Percentiles rank a stretch among this genome's conserved stretches.
These are phyloP conservation scores for Tyria jacobaeae DNA, from an alignment of 2,888 invertebrate genomes.

Conservation along the genomic window DNA sequence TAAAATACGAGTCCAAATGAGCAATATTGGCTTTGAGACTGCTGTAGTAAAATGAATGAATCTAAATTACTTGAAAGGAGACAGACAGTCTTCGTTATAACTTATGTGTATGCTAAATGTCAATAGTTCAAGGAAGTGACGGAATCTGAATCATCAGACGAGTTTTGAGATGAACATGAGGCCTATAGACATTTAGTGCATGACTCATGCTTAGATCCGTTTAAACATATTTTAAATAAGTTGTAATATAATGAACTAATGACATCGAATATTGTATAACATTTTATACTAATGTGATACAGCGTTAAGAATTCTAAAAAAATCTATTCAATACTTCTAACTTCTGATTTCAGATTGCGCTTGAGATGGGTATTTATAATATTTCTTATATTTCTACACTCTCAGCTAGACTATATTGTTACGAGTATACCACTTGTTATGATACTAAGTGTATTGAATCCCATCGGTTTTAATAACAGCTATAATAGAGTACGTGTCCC, in stretches of 20 bases:
- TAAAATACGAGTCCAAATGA: background rate
- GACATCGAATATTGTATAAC: constrained; percentile 12
- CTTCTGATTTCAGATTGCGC: background rate
- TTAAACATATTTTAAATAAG: constrained; percentile 55
- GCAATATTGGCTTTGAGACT: background rate
- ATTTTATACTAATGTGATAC: constrained; percentile 26
- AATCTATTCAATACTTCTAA: background rate
- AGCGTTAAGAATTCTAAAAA: constrained; percentile 11
- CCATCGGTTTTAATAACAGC: too few relatives aligned
- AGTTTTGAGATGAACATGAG: constrained; percentile 51
- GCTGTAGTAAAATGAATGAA: background rate
- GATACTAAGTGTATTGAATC: too few relatives aligned
- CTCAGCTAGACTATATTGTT: too few relatives aligned
- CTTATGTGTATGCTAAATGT: constrained; percentile 48
- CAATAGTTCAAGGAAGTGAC: constrained; percentile 67
- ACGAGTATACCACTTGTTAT: too few relatives aligned
- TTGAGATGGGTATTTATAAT: too few relatives aligned
- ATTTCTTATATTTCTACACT: too few relatives aligned
- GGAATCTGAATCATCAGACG: constrained; percentile 55
- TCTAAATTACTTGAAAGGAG: constrained; percentile 1
- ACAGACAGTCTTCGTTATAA: constrained; percentile 5
- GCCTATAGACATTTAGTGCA: constrained; percentile 40
- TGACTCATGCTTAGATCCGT: constrained; percentile 70
- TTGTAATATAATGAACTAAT: constrained; percentile 26
- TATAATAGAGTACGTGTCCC: background rate